Conservation (phyloP, 2,888 invertebrate genomes). For the Leucophenga maculata region DNA sequence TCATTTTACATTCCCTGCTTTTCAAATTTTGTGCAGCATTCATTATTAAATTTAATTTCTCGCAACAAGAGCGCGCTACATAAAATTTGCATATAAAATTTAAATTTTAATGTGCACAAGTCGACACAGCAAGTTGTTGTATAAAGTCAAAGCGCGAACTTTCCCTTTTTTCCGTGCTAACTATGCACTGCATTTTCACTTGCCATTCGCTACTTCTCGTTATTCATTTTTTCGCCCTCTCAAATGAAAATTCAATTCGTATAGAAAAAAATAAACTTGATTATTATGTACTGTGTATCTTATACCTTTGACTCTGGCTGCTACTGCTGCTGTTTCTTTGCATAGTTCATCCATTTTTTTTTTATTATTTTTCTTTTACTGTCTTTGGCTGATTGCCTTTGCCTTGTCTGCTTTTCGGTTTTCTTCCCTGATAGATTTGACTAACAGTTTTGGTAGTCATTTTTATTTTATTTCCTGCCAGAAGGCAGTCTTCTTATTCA, state of each 20-base stretch:
- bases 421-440: too few relatives aligned
- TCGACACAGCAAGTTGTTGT: neutral
- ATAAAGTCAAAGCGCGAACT: neutral
- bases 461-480: neutral
- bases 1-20: neutral
- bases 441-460: too few relatives aligned
- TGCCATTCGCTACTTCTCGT: neutral
- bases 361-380: neutral
- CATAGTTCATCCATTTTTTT: neutral
- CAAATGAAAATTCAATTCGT: constrained; percentile 23
- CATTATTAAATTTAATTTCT: constrained; percentile 26
- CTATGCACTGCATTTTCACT: too few relatives aligned
- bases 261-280: too few relatives aligned
- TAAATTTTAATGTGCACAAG: constrained; percentile 18
- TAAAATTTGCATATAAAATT: constrained; percentile 18
- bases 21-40: neutral
- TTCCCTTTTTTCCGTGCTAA: too few relatives aligned
- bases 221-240: neutral
- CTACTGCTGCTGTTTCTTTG: neutral
- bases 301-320: too few relatives aligned
- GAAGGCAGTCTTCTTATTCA: neutral
- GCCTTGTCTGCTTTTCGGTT: neutral
- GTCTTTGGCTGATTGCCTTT: neutral
- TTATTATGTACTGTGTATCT: too few relatives aligned
- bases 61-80: neutral